Percentiles rank a stretch among this genome's conserved stretches.
Conservation (phyloP, 2,888 invertebrate species). For the Byasa hedistus region DNA sequence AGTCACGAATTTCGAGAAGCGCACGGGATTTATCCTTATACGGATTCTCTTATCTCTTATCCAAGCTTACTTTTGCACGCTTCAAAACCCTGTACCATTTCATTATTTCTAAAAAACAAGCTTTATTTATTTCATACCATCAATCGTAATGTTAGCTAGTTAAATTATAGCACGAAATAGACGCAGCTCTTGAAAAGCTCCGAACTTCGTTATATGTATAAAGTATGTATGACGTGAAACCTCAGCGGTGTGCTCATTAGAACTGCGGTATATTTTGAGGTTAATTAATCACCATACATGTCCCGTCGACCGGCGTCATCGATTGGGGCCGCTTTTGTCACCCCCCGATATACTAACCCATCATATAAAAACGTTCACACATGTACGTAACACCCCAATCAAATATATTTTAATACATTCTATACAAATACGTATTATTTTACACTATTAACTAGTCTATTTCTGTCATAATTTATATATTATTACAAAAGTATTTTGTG, state of each 20-base stretch:
- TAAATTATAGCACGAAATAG: not conserved
- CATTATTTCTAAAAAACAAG: too few relatives aligned
- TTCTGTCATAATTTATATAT: too few relatives aligned
- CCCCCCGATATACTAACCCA: not conserved
- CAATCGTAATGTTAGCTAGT: too few relatives aligned
- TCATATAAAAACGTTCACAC: not conserved
- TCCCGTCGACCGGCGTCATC: constrained; percentile 1
- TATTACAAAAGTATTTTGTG: too few relatives aligned
- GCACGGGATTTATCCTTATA: not conserved
- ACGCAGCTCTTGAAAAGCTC: not conserved
- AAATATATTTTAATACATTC: not conserved
- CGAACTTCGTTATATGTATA: not conserved
- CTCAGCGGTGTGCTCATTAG: not conserved
- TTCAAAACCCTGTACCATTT: not conserved
- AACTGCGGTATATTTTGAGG: constrained; percentile 2
- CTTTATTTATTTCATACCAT: too few relatives aligned
- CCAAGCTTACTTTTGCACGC: not conserved
- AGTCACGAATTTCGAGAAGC: constrained; percentile 7
- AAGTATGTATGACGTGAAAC: not conserved
- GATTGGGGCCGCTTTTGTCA: constrained; percentile 1
- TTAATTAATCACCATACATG: constrained; percentile 4
- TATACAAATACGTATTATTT: not conserved
- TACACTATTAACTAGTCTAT: not conserved
- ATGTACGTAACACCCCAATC: not conserved
- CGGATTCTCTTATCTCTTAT: constrained; percentile 5